Percentiles rank a stretch among this genome's conserved stretches.
phyloP scores from a whole-genome alignment of 2,113 vertebrate species.

The Forbesichthys agassizii region DNA sequence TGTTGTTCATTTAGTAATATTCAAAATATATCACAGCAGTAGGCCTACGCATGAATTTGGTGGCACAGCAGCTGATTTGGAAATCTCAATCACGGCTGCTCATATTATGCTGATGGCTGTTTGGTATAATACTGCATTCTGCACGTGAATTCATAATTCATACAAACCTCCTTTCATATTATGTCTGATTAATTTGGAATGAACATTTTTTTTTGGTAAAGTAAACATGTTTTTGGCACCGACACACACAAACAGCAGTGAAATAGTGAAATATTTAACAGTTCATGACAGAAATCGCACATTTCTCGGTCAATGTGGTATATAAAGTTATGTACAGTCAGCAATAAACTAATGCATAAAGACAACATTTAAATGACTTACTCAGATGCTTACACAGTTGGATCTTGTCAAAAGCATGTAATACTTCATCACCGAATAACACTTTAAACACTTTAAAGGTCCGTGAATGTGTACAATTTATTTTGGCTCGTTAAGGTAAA shows the following conservation, averaged over 20 bases:
- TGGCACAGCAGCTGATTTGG: slow-evolving; percentile 12
- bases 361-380: slow-evolving; percentile 1
- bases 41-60: background rate
- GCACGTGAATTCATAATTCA: background rate
- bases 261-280: slow-evolving; percentile 35
- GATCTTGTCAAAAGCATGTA: slow-evolving; percentile 3
- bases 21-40: background rate
- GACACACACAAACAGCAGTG: slow-evolving; percentile 35
- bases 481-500: slow-evolving; percentile 33
- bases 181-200: background rate
- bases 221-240: slow-evolving; percentile 45
- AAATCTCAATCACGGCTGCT: background rate
- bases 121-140: background rate
- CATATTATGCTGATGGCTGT: background rate
- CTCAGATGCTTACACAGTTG: background rate
- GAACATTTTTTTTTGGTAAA: slow-evolving; percentile 1
- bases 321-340: slow-evolving; percentile 17
- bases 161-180: background rate
- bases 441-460: background rate
- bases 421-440: background rate
- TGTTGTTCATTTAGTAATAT: slow-evolving; percentile 18
- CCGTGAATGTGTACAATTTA: background rate
- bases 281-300: slow-evolving; percentile 33
- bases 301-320: slow-evolving; percentile 12
- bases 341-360: slow-evolving; percentile 9